phyloP scores from a whole-genome alignment of 2,113 vertebrate species.

The Tychaedon coryphoeus region DNA sequence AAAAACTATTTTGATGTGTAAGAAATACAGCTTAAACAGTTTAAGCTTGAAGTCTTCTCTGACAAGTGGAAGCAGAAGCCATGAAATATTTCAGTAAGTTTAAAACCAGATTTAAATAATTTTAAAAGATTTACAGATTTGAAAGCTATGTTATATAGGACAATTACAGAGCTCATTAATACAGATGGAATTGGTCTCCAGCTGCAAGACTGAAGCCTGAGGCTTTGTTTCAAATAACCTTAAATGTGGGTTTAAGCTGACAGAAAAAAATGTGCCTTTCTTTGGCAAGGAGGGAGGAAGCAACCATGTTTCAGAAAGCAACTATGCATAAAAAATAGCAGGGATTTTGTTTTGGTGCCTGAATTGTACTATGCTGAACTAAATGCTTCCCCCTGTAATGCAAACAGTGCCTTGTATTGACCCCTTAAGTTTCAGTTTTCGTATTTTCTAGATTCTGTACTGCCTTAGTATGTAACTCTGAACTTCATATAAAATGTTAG shows the following conservation, averaged over 20 bases:
- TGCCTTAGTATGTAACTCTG: no score
- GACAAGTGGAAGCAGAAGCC: not conserved
- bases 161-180: constrained; percentile 44
- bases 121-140: constrained; percentile 20
- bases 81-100: not conserved
- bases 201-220: constrained; percentile 9
- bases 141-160: not conserved
- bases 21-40: not conserved
- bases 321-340: not conserved
- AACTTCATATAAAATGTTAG: no score
- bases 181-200: constrained; percentile 6
- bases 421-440: no score
- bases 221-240: constrained; percentile 46
- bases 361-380: not conserved
- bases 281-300: not conserved
- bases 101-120: not conserved
- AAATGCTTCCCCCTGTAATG: not conserved
- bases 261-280: not conserved
- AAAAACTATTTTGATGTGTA: not conserved
- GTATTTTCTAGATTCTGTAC: no score
- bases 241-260: constrained; percentile 21
- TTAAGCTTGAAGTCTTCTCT: not conserved
- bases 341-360: not conserved
- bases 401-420: not conserved
- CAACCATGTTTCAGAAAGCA: not conserved